Base-by-base conservation (phyloP, 2,113 vertebrate species). In the Mellivora capensis region DNA sequence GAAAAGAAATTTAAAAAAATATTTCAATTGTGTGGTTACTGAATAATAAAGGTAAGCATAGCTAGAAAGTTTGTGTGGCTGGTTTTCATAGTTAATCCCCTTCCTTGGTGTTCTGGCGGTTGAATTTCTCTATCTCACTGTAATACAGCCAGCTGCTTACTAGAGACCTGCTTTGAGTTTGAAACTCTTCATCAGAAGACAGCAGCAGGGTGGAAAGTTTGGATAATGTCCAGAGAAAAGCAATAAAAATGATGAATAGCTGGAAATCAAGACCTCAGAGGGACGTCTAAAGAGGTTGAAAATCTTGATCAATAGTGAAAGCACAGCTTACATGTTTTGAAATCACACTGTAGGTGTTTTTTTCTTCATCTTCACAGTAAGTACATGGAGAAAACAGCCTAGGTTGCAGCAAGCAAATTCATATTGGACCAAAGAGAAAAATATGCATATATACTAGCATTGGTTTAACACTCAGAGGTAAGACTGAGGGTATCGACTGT, bases 251-350 rank as follows among this genome's bases (percentile, higher is more conserved):
- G 92, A 95, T 39, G 39, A 81, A 81, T 81, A 95, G 23, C 42
- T 96, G 49, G 57, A 94, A 94, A 96, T 89, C 49, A 81, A 91
- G 57, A 89, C 87, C 93, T 94, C 83, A 87, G 80, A 93, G 74
- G 79, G 76, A 90, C 80, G 8, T 87, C 93, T 96, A 95, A 96
- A 90, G 52, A 94, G 27, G 5, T 37, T 82, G 42, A 47, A 47
- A 92, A 39, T 90, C 79, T 95, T 97, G 93, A 97, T 97, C 17
- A 17, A 89, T 93, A 80, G 54, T 7, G 42, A 95, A 97, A 95
- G 64, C 74, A 85, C n/a, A 34, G 34, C 57, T 87, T 92, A 42
- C 57, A n/a, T 87, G 37, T 90, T 37, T 80, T 69, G 37, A 90
- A 74, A 87, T 93, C 79, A 71, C 12, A 47, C 34, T 1, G 25